Evolutionary conservation across 1,140 invertebrate species (phyloP).

Genomic region (Diploscapter pachys): DNA sequence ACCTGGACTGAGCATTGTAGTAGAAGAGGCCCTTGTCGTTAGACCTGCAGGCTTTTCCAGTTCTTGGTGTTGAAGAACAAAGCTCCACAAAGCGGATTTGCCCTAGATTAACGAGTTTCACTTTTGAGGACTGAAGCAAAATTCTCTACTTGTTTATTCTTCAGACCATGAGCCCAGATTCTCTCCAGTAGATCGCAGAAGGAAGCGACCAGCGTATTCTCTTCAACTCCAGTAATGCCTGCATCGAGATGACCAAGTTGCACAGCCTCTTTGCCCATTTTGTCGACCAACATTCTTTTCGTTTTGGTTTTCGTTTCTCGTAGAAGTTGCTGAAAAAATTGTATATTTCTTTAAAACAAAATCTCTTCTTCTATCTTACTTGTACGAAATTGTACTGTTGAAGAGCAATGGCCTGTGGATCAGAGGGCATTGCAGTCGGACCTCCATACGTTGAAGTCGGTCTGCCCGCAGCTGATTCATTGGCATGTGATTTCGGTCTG

Average conservation of each 20-base stretch:
- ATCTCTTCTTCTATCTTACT: too few relatives aligned
- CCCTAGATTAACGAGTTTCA: conserved; percentile 32
- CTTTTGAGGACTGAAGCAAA: too few relatives aligned
- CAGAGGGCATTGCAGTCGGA: conserved; percentile 26
- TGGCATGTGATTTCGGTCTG: conserved; percentile 30
- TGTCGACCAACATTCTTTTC: conserved; percentile 93
- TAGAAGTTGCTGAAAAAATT: conserved; percentile 83
- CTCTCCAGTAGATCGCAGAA: conserved; percentile 94
- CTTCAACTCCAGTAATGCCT: conserved; percentile 74
- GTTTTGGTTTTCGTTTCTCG: conserved; percentile 69
- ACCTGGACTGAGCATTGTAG: conserved; percentile 45
- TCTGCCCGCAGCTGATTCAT: conserved; percentile 5
- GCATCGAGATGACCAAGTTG: conserved; percentile 72
- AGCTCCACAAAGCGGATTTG: conserved; percentile 56
- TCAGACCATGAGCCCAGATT: conserved; percentile 94
- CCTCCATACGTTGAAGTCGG: conserved; percentile 28
- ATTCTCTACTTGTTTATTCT: conserved; percentile 75
- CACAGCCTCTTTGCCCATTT: conserved; percentile 91
- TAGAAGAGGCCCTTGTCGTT: conserved; percentile 26
- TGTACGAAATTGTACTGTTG: conserved; percentile 94
- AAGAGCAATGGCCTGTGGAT: conserved; percentile 69
- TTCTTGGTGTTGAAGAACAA: conserved; percentile 50
- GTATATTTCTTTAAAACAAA: too few relatives aligned
- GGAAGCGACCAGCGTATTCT: conserved; percentile 93
- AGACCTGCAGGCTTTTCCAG: conserved; percentile 42